These are phyloP conservation scores for Armadillidium nasatum DNA, from an alignment of 1,140 invertebrate species.

Conservation along the genomic window DNA sequence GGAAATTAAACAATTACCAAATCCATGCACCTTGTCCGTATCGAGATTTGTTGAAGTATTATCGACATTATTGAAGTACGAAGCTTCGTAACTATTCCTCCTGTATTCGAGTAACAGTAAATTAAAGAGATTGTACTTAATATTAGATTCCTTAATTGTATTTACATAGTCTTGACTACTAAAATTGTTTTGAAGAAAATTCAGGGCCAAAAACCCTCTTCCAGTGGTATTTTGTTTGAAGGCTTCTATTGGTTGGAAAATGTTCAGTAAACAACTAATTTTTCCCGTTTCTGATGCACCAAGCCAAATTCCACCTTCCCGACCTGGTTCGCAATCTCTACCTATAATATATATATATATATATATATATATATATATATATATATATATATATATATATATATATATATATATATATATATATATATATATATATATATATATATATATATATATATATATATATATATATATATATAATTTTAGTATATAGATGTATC, in stretches of 20 bases:
- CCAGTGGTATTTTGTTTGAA: neutral
- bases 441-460: no score
- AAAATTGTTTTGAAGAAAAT: neutral
- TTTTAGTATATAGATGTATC: no score
- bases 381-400: no score
- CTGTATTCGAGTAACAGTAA: neutral
- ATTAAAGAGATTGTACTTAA: neutral
- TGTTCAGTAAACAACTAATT: slow-evolving; percentile 1
- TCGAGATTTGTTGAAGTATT: neutral
- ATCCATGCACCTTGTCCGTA: neutral
- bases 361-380: no score
- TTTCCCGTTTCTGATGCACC: neutral
- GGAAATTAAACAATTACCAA: neutral
- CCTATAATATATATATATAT: no score
- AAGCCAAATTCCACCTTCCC: slow-evolving; percentile 3
- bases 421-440: no score
- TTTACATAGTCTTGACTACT: neutral
- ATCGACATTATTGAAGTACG: neutral
- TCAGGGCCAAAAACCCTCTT: neutral
- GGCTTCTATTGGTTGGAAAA: neutral
- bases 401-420: no score
- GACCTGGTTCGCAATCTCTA: neutral
- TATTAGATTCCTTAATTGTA: neutral
- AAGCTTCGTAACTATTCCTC: neutral
- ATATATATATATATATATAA: no score